Base-by-base conservation (phyloP, 2,888 invertebrate species). In the Syritta pipiens region DNA sequence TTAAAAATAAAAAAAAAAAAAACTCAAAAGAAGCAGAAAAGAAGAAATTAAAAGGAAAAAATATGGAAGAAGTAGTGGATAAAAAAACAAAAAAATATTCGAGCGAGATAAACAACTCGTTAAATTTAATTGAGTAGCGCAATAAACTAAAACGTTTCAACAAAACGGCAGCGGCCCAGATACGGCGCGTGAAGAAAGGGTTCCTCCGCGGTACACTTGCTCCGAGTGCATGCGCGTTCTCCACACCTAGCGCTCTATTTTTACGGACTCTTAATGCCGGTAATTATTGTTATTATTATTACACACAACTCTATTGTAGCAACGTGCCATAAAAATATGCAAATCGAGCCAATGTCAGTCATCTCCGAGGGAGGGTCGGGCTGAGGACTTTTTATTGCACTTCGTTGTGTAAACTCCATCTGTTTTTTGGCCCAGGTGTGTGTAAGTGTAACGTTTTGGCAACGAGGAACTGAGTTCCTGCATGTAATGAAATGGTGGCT, bases 111-210 rank as follows among this genome's bases (percentile, higher is more conserved):
- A 67, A 48, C 60, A 79, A 79, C 74, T 79, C 79, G 79, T 79
- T 74, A 79, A 79, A 57, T 74, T 79, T 79, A 74, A 79, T 79
- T 79, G 72, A 68, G 57, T 62, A 62, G 62, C 55, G 68, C 74
- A 79, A 79, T 79, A 79, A 79, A 74, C 57, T 72, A 79, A 79
- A 79, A 68, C 79, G 79, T 74, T 79, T 68, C 62, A 68, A 79
- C 79, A 79, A 79, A 79, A 79, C 79, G 79, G 48, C 57, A 48
- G 71, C 67, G 57, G 67, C 53, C 55, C 71, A 71, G 51, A 55
- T 46, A 71, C 55, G 12, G 17, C 32, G n/a, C 32, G 4, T 35
- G 26, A 28, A 9, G 55, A 72, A 79, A 72, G 79, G 72, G 79
- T 68, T 79, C n/a, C n/a, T n/a, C 48, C 57, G 32, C 74, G 57